Evolutionary conservation across 2,888 invertebrate genomes (phyloP).

Genomic region (Fragum fragum): DNA sequence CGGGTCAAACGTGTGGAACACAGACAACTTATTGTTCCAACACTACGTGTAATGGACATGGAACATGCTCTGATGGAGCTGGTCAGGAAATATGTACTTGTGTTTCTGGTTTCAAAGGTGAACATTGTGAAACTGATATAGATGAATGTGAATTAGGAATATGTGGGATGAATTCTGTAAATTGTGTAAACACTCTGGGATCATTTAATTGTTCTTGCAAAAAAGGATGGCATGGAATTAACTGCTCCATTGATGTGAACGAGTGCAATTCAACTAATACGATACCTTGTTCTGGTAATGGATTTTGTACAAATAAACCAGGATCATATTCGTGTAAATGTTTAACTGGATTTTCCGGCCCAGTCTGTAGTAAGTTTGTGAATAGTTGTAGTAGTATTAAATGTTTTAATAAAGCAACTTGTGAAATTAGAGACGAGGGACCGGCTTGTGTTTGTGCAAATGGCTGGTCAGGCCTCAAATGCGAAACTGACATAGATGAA

Average conservation of each 20-base stretch:
- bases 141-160: conserved; percentile 42
- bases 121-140: conserved; percentile 44
- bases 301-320: conserved; percentile 51
- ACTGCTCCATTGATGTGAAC: conserved; percentile 48
- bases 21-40: conserved; percentile 28
- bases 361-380: conserved; percentile 30
- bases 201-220: conserved; percentile 43
- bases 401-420: conserved; percentile 61
- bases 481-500: conserved; percentile 59
- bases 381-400: conserved; percentile 40
- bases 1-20: conserved; percentile 29
- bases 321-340: conserved; percentile 56
- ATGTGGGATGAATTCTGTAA: conserved; percentile 35
- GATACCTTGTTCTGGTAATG: conserved; percentile 52
- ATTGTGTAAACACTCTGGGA: conserved; percentile 28
- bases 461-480: conserved; percentile 54
- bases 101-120: conserved; percentile 51
- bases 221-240: conserved; percentile 43
- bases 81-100: conserved; percentile 64
- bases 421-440: conserved; percentile 46
- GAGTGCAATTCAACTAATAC: conserved; percentile 57
- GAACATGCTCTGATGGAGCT: conserved; percentile 55
- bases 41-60: conserved; percentile 60
- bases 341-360: conserved; percentile 39
- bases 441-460: conserved; percentile 60